Evolutionary conservation across 2,888 invertebrate genomes (phyloP), one percentile per base, ranked within the genome.

Genomic region (Agrochola macilenta): DNA sequence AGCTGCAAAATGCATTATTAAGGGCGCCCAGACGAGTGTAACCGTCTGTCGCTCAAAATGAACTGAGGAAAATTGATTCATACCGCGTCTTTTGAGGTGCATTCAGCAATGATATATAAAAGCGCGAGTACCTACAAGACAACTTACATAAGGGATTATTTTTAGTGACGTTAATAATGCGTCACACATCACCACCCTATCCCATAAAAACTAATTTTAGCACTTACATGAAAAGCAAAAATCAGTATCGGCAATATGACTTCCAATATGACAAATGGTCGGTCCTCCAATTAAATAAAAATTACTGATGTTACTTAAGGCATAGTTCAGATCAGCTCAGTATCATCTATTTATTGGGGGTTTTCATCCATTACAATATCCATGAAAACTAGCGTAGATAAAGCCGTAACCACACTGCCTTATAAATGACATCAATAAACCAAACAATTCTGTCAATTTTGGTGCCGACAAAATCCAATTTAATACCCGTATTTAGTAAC

Each of bases 401-500:
- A 30, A 61, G 3, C 12, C 1, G 0, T 12, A n/a, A 79, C 23
- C 52, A 80, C 23, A 23, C 17, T 14, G 17, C 17, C 61, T 35
- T 23, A 35, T 52, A 20, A 49, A 39, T 3, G 5, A 52, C 43
- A 26, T 60, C 1, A 43, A 74, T 74, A 43, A 63, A 58, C 39
- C n/a, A 11, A 60, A 77, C 39, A 69, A 64, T 14, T 26, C 26
- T 7, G 30, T 60, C 12, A 49, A 70, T 58, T 69, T 46, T 12
- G 23, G 26, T 60, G 17, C 2, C 35, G 46, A 26, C 35, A 23
- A 54, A 69, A 75, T 60, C 68, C 71, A 70, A 14, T 71, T 68
- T 64, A 58, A 66, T 49, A 61, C 46, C 9, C 23, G 9, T 26
- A 63, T 64, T 77, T 68, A 58, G 52, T 54, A 57, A 69, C 74